Evolutionary conservation across 35 echinoderm and acorn worm genomes (phyloP), one percentile per base, ranked within the genome.

Genomic region (Apostichopus parvimensis): DNA sequence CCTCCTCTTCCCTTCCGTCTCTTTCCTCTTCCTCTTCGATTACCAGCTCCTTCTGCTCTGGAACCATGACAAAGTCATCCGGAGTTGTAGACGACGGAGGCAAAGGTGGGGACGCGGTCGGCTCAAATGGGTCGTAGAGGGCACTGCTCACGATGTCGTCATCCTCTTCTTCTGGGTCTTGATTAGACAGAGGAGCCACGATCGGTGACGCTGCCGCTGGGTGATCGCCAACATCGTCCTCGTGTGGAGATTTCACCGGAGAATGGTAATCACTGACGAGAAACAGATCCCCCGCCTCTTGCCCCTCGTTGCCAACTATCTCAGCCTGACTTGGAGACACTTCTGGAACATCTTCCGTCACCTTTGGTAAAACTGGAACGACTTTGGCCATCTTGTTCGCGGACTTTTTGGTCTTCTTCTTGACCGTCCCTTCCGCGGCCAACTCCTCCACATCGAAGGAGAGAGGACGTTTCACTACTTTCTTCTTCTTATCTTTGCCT

Each of bases 51-150:
- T 87, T 57, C 26, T 61, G 61, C 82, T 72, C 82, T 55, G 73
- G 82, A 13, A 57, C 20, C 56, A 61, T 12, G 9, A 93, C 23
- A 9, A 59, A 56, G 52, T 93, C 81, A 8, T 79, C 77, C 1
- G 72, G 84, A 26, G 71, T 70, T 6, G 77, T 62, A 1, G 72
- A 73, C 14, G 85, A 87, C 21, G 87, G 53, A 6, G 59, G 83
- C 52, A 93, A 34, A n/a, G 72, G 92, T 45, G 91, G 96, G 1
- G 96, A 98, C 17, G 92, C 96, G 17, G 96, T 98, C 0, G 96
- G 96, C 20, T 98, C 91, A 78, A 98, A 98, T 14, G 96, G 96
- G 78, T 98, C 96, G 77, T 98, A 98, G 28, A 87, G 83, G 10
- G 79, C 92, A 58, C 80, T 78, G 23, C 14, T 79, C 6, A 57